Conservation (phyloP, 23 tunicate species). For the Botrylloides violaceus region DNA sequence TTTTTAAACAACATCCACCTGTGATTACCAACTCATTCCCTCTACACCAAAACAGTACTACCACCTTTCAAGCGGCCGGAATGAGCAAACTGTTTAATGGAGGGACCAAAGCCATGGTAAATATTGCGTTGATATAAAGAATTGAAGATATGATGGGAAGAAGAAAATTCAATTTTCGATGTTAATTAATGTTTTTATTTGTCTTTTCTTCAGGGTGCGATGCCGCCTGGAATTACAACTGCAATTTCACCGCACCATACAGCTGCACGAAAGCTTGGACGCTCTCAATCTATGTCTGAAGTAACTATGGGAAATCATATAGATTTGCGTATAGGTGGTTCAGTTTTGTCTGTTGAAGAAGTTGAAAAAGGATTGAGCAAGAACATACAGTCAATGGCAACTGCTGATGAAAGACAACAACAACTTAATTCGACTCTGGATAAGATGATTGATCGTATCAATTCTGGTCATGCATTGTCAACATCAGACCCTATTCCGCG, state of each 20-base stretch:
- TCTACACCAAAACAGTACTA: neutral
- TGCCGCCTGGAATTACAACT: too few species aligned
- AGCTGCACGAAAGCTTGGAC: neutral
- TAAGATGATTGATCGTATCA: constrained; percentile 4
- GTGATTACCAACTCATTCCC: neutral
- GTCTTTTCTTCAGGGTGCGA: too few species aligned
- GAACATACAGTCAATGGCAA: neutral
- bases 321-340: constrained; percentile 1
- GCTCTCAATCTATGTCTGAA: constrained; percentile 13
- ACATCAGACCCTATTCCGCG: neutral
- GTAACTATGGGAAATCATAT: constrained; percentile 19
- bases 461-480: constrained; percentile 3
- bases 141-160: too few species aligned
- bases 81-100: too few species aligned
- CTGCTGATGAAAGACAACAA: constrained; percentile 4
- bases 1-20: constrained; percentile 10
- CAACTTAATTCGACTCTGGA: constrained; percentile 16
- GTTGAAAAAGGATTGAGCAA: neutral
- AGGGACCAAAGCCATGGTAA: too few species aligned
- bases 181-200: too few species aligned
- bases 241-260: too few species aligned
- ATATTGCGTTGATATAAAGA: too few species aligned
- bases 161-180: too few species aligned
- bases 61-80: too few species aligned
- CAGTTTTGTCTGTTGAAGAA: constrained; percentile 15